Conservation (phyloP, 1,140 invertebrate genomes). For the Popillia japonica region DNA sequence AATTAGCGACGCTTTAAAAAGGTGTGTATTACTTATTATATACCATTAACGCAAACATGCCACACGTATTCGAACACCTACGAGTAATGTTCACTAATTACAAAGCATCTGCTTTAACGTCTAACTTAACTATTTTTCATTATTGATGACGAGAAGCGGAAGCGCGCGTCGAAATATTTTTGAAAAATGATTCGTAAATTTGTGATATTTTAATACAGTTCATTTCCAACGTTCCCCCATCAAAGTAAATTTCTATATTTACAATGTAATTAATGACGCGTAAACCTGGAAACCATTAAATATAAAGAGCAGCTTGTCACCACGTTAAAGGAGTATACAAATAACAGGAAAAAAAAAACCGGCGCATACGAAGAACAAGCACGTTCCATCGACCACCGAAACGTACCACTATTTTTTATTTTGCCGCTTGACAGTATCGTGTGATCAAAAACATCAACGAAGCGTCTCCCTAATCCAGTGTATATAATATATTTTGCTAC, state of each 20-base stretch:
- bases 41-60: neutral
- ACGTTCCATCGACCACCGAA: neutral
- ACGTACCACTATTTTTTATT: slow-evolving; percentile 22
- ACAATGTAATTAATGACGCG: slow-evolving; percentile 32
- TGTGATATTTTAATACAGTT: slow-evolving; percentile 19
- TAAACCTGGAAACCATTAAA: slow-evolving; percentile 27
- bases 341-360: neutral
- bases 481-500: slow-evolving; percentile 27
- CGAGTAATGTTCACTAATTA: slow-evolving; percentile 18
- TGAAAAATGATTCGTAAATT: slow-evolving; percentile 32
- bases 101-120: neutral
- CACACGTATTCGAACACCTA: neutral
- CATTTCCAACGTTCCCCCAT: neutral
- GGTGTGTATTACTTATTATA: no score
- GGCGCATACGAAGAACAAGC: slow-evolving; percentile 13
- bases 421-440: slow-evolving; percentile 33
- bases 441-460: slow-evolving; percentile 19
- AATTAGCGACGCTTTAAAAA: no score
- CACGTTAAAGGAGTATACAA: neutral
- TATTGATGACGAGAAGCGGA: neutral
- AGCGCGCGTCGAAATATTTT: neutral
- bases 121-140: neutral
- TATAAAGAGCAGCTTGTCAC: slow-evolving; percentile 1
- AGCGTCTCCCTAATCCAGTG: slow-evolving; percentile 4
- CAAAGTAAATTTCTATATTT: slow-evolving; percentile 28